Conservation (phyloP, 2,113 vertebrate genomes). For the Poeciliopsis turrubarensis region DNA sequence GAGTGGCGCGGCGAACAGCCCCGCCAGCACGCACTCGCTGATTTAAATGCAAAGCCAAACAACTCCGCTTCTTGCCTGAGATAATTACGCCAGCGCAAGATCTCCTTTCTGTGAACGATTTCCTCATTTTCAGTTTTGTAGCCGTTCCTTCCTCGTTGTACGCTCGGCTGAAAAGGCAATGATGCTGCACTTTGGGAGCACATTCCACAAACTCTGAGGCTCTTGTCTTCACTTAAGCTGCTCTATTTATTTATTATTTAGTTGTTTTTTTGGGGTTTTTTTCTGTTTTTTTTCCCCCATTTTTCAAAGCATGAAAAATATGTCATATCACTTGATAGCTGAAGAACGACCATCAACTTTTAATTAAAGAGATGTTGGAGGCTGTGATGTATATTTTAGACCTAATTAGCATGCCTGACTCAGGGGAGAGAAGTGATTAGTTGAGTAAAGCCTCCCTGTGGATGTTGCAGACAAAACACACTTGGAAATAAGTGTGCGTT, state of each 20-base stretch:
- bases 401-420: conserved; percentile 62
- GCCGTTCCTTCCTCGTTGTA: conserved; percentile 29
- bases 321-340: conserved; percentile 45
- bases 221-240: conserved; percentile 19
- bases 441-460: conserved; percentile 67
- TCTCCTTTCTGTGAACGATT: conserved; percentile 41
- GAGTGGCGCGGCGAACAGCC: conserved; percentile 19
- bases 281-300: neutral
- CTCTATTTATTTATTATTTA: neutral
- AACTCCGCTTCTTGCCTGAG: conserved; percentile 32
- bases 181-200: conserved; percentile 22
- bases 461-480: conserved; percentile 41
- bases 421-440: conserved; percentile 66
- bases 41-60: conserved; percentile 44
- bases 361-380: conserved; percentile 64
- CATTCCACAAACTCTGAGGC: conserved; percentile 9
- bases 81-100: conserved; percentile 40
- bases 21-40: conserved; percentile 19
- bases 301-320: conserved; percentile 26
- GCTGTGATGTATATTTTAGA: conserved; percentile 75
- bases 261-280: conserved; percentile 26
- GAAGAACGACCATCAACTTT: conserved; percentile 64
- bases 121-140: conserved; percentile 33
- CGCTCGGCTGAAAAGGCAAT: conserved; percentile 39
- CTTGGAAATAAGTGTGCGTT: conserved; percentile 9